Evolutionary conservation across 2,888 invertebrate genomes (phyloP).

Genomic region (Catocala nupta): DNA sequence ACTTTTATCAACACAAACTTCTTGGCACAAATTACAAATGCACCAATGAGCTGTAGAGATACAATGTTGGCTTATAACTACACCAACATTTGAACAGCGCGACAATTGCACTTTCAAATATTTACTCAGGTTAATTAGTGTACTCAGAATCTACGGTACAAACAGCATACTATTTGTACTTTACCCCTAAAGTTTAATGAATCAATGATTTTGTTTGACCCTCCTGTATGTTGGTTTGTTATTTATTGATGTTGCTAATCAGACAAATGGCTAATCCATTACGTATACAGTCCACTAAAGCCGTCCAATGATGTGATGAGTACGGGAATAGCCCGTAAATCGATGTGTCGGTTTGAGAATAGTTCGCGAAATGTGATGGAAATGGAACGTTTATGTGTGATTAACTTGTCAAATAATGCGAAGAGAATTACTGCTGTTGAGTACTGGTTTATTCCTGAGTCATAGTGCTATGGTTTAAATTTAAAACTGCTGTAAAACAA

Average conservation of each 20-base stretch:
- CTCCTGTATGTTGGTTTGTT: conserved; percentile 70
- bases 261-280: conserved; percentile 86
- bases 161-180: conserved; percentile 67
- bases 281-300: conserved; percentile 69
- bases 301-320: conserved; percentile 63
- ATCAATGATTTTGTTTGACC: conserved; percentile 78
- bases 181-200: conserved; percentile 80
- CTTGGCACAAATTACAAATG: conserved; percentile 12
- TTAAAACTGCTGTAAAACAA: too few relatives aligned
- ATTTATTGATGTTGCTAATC: conserved; percentile 85
- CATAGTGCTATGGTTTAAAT: neutral
- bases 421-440: neutral
- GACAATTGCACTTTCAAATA: conserved; percentile 65
- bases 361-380: conserved; percentile 26
- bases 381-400: conserved; percentile 8
- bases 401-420: conserved; percentile 10
- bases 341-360: conserved; percentile 59
- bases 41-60: conserved; percentile 24
- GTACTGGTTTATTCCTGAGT: neutral
- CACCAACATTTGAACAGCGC: conserved; percentile 49
- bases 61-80: conserved; percentile 53
- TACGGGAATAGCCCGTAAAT: conserved; percentile 66
- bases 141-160: conserved; percentile 64
- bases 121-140: conserved; percentile 79
- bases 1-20: conserved; percentile 12